These are phyloP conservation scores for Melanostoma mellinum DNA, from an alignment of 2,888 invertebrate genomes.

Conservation along the genomic window DNA sequence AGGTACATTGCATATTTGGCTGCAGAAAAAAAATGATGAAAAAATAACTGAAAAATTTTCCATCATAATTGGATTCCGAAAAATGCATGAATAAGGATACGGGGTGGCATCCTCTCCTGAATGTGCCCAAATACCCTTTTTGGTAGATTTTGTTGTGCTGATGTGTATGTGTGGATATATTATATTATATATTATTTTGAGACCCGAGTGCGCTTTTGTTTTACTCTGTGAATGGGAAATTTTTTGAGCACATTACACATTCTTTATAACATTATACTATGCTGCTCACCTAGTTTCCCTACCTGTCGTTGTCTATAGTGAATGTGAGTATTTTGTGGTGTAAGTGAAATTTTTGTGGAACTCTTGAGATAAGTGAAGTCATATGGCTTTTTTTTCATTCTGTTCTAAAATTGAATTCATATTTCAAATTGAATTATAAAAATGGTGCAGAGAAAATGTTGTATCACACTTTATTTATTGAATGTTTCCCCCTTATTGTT, in stretches of 20 bases:
- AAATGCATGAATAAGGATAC: constrained; percentile 58
- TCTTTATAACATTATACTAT: constrained; percentile 1
- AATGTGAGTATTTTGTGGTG: no score
- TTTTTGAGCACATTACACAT: constrained; percentile 46
- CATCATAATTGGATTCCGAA: constrained; percentile 68
- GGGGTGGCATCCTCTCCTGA: constrained; percentile 19
- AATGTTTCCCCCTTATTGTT: no score
- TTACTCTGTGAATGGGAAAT: constrained; percentile 25
- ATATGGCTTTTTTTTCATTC: no score
- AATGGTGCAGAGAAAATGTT: no score
- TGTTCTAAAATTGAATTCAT: no score
- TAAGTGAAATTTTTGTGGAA: no score
- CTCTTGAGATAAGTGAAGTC: no score
- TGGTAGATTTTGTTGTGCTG: constrained; percentile 31
- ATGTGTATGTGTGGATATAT: constrained; percentile 10
- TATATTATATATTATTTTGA: constrained; percentile 1
- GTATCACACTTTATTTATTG: no score
- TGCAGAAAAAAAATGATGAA: constrained; percentile 43
- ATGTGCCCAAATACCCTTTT: constrained; percentile 30
- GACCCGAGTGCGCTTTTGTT: constrained; percentile 43
- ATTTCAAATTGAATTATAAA: no score
- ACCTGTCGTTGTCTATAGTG: constrained; percentile 13
- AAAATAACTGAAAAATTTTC: constrained; percentile 52
- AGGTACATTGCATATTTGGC: constrained; percentile 64
- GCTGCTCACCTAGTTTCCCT: constrained; percentile 3